These are phyloP conservation scores for Dolichallabes microphthalmus DNA, from an alignment of 2,113 vertebrate species.

Conservation along the genomic window DNA sequence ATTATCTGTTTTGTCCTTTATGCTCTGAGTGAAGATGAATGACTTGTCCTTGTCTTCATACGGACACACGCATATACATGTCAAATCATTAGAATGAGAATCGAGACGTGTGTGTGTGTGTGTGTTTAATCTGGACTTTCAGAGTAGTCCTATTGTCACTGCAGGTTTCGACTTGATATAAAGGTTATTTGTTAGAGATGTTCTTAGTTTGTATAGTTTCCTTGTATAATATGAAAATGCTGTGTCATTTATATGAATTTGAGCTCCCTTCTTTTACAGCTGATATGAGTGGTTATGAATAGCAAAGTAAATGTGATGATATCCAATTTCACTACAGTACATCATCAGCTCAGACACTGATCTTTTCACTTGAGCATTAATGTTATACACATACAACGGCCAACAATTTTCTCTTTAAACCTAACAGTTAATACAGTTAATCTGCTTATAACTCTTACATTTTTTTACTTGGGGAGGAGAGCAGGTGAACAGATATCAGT, in stretches of 20 bases:
- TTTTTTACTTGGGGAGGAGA: background rate
- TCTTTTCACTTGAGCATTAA: background rate
- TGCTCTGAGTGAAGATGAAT: background rate
- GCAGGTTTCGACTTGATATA: background rate
- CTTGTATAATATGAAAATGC: background rate
- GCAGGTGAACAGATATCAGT: conserved; percentile 37
- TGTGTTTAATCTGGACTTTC: conserved; percentile 3
- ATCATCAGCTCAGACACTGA: background rate
- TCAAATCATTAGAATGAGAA: background rate
- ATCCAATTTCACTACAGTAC: background rate
- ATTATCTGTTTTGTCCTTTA: conserved; percentile 1
- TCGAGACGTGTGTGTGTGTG: background rate
- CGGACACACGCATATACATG: background rate
- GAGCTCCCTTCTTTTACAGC: background rate
- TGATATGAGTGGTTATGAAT: background rate
- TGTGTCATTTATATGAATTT: background rate
- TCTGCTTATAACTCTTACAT: too few relatives aligned
- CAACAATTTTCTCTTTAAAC: background rate
- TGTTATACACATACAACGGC: background rate
- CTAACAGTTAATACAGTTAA: background rate
- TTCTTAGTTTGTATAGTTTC: background rate
- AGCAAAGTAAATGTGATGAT: background rate
- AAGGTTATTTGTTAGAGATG: background rate
- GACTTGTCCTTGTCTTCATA: background rate
- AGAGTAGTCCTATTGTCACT: conserved; percentile 31